Evolutionary conservation across 2,113 vertebrate genomes (phyloP), one percentile per base, ranked within the genome.

Genomic region (Pseudopipra pipra): DNA sequence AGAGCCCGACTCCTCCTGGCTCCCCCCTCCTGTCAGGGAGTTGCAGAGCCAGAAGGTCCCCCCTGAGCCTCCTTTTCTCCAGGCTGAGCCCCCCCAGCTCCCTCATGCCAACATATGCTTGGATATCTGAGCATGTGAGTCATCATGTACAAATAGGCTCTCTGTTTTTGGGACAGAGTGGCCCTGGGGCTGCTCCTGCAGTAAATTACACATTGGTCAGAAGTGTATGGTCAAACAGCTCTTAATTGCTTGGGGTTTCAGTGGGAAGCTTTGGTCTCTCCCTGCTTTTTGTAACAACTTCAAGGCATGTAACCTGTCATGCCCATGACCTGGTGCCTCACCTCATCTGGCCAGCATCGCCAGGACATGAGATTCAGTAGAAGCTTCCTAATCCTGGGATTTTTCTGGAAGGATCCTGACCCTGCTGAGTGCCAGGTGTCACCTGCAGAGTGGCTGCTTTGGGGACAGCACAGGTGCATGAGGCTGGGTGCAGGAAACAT

Each of bases 1-100:
- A 73, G 2, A 44, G 27, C 37, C 59, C 0, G 0, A 82, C 3
- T 2, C 14, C 27, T 4, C 19, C 68, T 0, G 0, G 11, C 35
- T 89, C 33, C 27, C 27, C 37, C 46, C 28, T 82, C n/a, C 78
- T 82, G 39, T 1, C 78, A 82, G 78, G 52, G 54, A 68, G 27
- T 1, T 67, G 71, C 30, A 47, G 78, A 70, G 30, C 13, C 23
- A 82, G 5, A 47, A 35, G n/a, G 39, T 3, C 27, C 55, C 61
- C 16, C 55, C 78, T 41, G 62, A 68, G 0, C 55, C 55, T 2
- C 54, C 70, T 75, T 54, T 68, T 1, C 62, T 89, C 54, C 70
- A 75, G 62, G 46, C n/a, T 54, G 28, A 82, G 46, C 20, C 39
- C 28, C 37, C 7, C 27, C 54, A 54, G 17, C 7, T 76, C 47